phyloP scores from a whole-genome alignment of 2,888 invertebrate species.

The Oscheius sp. region DNA sequence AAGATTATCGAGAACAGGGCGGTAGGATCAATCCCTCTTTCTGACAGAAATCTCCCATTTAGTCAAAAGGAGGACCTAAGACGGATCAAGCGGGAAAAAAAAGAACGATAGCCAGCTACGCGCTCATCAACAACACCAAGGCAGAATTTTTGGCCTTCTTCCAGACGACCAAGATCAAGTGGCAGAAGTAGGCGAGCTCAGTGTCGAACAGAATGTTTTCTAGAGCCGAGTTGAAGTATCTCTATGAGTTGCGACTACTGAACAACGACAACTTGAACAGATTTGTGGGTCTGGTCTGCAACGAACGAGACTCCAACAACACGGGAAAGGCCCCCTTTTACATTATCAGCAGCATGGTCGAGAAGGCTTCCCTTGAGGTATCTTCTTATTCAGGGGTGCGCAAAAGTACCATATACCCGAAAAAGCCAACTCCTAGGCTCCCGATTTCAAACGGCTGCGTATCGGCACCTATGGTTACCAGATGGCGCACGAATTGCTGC shows the following conservation, averaged over 20 bases:
- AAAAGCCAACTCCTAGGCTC: no score
- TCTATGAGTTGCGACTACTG: slow-evolving; percentile 65
- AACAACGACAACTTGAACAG: slow-evolving; percentile 69
- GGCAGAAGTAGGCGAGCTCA: slow-evolving; percentile 46
- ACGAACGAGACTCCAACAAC: slow-evolving; percentile 51
- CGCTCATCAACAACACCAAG: slow-evolving; percentile 62
- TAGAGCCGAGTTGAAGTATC: slow-evolving; percentile 54
- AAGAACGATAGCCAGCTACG: slow-evolving; percentile 56
- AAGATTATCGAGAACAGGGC: slow-evolving; percentile 68
- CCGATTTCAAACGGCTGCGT: no score
- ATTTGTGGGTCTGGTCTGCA: slow-evolving; percentile 65
- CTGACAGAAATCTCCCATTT: not conserved
- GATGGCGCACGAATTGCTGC: no score
- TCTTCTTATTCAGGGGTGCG: not conserved
- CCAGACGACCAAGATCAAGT: slow-evolving; percentile 62
- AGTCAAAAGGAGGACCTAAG: slow-evolving; percentile 23
- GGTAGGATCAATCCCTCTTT: slow-evolving; percentile 28
- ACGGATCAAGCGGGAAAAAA: slow-evolving; percentile 43
- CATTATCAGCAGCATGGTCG: slow-evolving; percentile 63
- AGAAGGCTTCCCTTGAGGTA: slow-evolving; percentile 66
- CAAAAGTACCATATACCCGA: no score
- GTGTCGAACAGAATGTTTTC: no score
- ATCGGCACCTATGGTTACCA: no score
- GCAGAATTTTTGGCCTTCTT: slow-evolving; percentile 65
- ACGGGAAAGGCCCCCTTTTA: slow-evolving; percentile 48